Percentiles rank a stretch among this genome's conserved stretches.
phyloP scores from a whole-genome alignment of 1,140 invertebrate genomes.

The Musca vetustissima region DNA sequence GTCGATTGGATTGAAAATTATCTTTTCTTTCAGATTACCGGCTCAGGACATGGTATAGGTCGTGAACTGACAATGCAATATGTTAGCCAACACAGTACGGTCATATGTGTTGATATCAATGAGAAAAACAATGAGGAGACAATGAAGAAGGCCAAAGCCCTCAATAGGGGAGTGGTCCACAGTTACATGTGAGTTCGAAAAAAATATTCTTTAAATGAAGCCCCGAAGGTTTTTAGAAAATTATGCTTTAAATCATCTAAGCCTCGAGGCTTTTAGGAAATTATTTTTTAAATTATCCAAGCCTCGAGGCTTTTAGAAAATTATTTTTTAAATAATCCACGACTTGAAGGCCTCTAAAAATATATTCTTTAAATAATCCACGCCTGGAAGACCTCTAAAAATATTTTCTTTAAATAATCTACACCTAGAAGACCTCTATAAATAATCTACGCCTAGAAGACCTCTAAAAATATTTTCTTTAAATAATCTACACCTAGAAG shows the following conservation, averaged over 20 bases:
- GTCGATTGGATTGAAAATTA: background rate
- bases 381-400: no score
- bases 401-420: no score
- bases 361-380: background rate
- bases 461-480: no score
- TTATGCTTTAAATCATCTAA: no score
- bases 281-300: background rate
- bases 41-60: constrained; percentile 89
- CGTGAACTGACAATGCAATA: constrained; percentile 80
- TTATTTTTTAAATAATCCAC: no score
- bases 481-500: no score
- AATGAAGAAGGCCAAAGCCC: constrained; percentile 60
- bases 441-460: no score
- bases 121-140: constrained; percentile 68
- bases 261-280: no score
- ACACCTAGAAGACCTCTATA: no score
- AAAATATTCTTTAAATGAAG: background rate
- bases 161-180: constrained; percentile 57
- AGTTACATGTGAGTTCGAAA: constrained; percentile 59
- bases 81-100: constrained; percentile 71
- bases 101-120: constrained; percentile 90
- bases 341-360: no score
- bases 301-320: no score
- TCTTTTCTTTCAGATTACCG: constrained; percentile 71
- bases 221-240: no score